Conservation (phyloP, 2,113 vertebrate genomes). For the Melanerpes aurifrons region DNA sequence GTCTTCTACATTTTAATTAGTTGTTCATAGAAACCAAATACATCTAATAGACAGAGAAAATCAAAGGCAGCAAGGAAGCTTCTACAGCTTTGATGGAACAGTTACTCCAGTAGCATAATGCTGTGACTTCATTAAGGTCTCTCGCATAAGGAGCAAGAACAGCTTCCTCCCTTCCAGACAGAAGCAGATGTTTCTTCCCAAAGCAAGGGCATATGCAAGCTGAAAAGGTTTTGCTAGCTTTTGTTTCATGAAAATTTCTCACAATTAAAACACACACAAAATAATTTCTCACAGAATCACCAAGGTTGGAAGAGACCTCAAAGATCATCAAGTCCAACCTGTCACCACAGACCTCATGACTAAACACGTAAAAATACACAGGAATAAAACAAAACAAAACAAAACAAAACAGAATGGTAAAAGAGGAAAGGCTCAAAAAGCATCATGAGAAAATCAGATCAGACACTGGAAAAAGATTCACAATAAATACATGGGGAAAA, state of each 20-base stretch:
- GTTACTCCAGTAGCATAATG: background rate
- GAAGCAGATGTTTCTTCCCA: background rate
- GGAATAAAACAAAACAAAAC: background rate
- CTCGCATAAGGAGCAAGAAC: background rate
- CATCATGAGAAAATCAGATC: background rate
- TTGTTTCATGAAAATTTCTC: background rate
- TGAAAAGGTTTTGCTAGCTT: background rate
- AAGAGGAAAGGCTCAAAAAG: background rate
- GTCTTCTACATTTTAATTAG: conserved; percentile 40
- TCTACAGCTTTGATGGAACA: conserved; percentile 27
- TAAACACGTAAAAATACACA: background rate
- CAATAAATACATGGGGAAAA: background rate
- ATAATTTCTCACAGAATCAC: too few species aligned
- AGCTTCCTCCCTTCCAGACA: background rate
- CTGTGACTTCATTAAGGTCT: conserved; percentile 10
- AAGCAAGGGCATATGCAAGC: background rate
- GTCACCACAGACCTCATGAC: too few species aligned
- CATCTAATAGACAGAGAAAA: conserved; percentile 1
- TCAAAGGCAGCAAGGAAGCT: conserved; percentile 27
- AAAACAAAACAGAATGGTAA: background rate
- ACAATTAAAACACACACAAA: background rate
- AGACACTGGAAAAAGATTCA: background rate
- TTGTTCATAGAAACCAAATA: conserved; percentile 17
- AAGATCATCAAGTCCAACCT: too few species aligned
- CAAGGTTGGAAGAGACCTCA: too few species aligned